These are phyloP conservation scores for Acromyrmex echinatior DNA, from an alignment of 1,140 invertebrate species.

Conservation along the genomic window DNA sequence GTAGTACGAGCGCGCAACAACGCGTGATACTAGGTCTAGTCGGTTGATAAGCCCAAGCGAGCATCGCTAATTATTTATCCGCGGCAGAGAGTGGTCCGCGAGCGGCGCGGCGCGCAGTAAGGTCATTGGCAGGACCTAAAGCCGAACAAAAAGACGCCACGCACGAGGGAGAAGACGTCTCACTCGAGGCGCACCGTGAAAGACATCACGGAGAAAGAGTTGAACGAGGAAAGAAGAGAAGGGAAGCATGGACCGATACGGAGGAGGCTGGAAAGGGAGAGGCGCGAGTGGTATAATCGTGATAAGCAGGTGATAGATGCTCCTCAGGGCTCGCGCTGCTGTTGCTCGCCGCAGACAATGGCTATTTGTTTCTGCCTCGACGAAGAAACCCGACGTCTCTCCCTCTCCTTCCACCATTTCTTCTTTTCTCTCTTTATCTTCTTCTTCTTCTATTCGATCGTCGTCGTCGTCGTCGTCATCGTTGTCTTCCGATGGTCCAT, in stretches of 20 bases:
- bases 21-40: slow-evolving; percentile 25
- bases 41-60: slow-evolving; percentile 45
- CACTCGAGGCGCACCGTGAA: slow-evolving; percentile 57
- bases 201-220: slow-evolving; percentile 59
- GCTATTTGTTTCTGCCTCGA: slow-evolving; percentile 86
- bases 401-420: slow-evolving; percentile 53
- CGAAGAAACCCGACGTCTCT: slow-evolving; percentile 68
- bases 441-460: slow-evolving; percentile 1
- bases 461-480: background rate
- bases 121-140: slow-evolving; percentile 70
- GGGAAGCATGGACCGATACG: slow-evolving; percentile 7
- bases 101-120: background rate
- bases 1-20: slow-evolving; percentile 39
- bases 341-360: slow-evolving; percentile 84
- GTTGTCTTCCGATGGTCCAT: slow-evolving; percentile 32
- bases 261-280: slow-evolving; percentile 69
- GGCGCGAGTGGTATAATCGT: slow-evolving; percentile 86
- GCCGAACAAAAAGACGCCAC: slow-evolving; percentile 65
- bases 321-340: slow-evolving; percentile 83
- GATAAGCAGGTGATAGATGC: slow-evolving; percentile 87
- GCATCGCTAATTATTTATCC: slow-evolving; percentile 74
- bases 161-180: slow-evolving; percentile 68
- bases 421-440: background rate
- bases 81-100: slow-evolving; percentile 17
- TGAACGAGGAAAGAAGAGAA: slow-evolving; percentile 16